These are phyloP conservation scores for Coptotermes formosanus DNA, from an alignment of 1,140 invertebrate species.

Conservation along the genomic window DNA sequence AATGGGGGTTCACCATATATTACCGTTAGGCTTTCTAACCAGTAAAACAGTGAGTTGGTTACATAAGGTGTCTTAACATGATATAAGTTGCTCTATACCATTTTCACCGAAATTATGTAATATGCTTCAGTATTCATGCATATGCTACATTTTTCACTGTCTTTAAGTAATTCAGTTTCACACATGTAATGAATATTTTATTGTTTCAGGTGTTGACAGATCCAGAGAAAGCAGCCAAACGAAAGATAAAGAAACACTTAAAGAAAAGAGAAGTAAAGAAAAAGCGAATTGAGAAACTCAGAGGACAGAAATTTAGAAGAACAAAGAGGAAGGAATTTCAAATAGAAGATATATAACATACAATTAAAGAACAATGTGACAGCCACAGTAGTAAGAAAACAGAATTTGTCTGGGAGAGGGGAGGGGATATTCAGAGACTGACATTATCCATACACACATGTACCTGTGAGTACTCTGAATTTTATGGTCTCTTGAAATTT, in stretches of 20 bases:
- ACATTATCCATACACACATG: too few species aligned
- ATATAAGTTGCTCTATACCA: too few species aligned
- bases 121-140: too few species aligned
- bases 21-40: conserved; percentile 25
- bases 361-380: not conserved
- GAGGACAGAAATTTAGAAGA: conserved; percentile 47
- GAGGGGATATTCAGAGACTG: too few species aligned
- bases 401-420: too few species aligned
- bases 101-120: too few species aligned
- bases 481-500: too few species aligned
- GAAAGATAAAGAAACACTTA: conserved; percentile 71
- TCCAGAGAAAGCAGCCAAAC: conserved; percentile 72
- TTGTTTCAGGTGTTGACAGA: conserved; percentile 64
- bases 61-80: conserved; percentile 17
- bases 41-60: not conserved
- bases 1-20: not conserved
- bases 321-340: conserved; percentile 42
- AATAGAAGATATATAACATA: conserved; percentile 40
- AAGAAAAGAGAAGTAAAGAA: conserved; percentile 76
- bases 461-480: too few species aligned
- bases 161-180: not conserved
- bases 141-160: conserved; percentile 40
- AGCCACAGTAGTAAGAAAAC: too few species aligned
- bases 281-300: conserved; percentile 58
- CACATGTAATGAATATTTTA: not conserved